Conservation (phyloP, 2,113 vertebrate species). For the Cisticola juncidis region DNA sequence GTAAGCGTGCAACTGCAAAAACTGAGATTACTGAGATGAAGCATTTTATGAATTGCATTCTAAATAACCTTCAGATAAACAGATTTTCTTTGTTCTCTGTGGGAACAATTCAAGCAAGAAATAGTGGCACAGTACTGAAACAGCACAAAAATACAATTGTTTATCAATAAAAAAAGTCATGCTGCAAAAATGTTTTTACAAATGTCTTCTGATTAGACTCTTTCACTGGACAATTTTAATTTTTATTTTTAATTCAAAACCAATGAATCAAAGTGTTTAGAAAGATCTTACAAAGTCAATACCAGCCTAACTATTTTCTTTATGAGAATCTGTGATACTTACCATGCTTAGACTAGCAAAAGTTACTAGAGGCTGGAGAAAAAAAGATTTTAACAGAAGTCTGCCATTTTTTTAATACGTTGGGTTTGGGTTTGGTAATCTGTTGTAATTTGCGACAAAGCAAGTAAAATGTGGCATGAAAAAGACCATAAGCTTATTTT, state of each 20-base stretch:
- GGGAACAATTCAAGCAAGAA: not conserved
- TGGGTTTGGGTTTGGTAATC: not conserved
- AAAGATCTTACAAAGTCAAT: not conserved
- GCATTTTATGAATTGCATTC: not conserved
- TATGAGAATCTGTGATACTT: not conserved
- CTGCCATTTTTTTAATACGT: not conserved
- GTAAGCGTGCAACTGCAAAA: not conserved
- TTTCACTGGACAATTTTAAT: not conserved
- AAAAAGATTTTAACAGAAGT: not conserved
- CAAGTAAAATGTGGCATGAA: not conserved
- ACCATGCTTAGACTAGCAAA: not conserved
- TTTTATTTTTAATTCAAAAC: not conserved
- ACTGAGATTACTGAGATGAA: not conserved
- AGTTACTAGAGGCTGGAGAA: not conserved
- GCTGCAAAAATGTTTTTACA: not conserved
- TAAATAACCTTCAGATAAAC: not conserved
- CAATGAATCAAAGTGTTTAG: not conserved
- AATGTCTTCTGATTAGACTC: not conserved
- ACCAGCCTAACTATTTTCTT: not conserved
- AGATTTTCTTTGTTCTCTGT: conserved; percentile 2
- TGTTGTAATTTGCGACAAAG: not conserved
- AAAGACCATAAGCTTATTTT: not conserved
- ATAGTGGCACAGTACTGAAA: not conserved
- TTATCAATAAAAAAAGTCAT: not conserved
- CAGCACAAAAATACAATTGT: not conserved